phyloP scores from a whole-genome alignment of 2,797 vertebrate species.

The Ispidina picta region DNA sequence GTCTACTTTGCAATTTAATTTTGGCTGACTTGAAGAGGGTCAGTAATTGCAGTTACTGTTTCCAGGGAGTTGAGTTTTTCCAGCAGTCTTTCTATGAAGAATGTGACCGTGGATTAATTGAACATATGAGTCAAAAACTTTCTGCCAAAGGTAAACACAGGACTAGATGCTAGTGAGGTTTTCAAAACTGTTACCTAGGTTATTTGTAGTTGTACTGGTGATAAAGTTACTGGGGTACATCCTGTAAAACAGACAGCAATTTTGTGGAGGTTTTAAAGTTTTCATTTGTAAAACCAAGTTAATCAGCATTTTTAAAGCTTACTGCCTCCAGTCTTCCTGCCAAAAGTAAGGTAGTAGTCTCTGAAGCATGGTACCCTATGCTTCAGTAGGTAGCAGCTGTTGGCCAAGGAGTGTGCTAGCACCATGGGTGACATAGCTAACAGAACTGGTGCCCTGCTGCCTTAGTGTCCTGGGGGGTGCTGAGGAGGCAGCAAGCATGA shows the following conservation, averaged over 20 bases:
- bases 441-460: background rate
- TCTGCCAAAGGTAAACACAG: conserved; percentile 20
- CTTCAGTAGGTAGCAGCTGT: background rate
- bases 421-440: background rate
- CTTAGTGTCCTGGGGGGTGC: background rate
- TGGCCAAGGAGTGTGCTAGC: background rate
- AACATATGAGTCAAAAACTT: conserved; percentile 12
- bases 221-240: background rate
- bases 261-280: background rate
- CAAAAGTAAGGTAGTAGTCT: background rate
- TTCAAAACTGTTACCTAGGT: conserved; percentile 18
- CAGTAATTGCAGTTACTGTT: conserved; percentile 57
- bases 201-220: background rate
- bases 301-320: background rate
- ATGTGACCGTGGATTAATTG: conserved; percentile 54
- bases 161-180: conserved; percentile 17
- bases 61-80: conserved; percentile 66
- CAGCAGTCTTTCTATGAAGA: conserved; percentile 44
- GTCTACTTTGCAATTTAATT: conserved; percentile 32
- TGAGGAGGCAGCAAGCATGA: background rate
- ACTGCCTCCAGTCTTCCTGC: background rate
- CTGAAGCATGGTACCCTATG: background rate
- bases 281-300: background rate
- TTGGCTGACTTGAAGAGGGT: conserved; percentile 40
- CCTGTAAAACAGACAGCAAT: background rate